Conservation (phyloP, 2,888 invertebrate genomes). For the Buathra laborator region DNA sequence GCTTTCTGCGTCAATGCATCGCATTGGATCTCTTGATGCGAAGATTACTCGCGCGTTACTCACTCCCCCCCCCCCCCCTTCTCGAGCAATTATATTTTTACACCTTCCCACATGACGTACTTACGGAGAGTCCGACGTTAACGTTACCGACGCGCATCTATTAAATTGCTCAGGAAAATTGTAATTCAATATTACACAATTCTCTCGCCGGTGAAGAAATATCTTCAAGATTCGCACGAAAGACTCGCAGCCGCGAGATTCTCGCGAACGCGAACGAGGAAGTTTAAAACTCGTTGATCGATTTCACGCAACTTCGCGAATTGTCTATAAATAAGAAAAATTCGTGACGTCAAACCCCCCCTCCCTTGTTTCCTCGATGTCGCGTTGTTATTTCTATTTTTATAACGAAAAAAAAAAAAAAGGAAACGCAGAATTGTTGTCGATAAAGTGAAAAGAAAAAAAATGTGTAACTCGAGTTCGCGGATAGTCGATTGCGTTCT, state of each 20-base stretch:
- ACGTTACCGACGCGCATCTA: not conserved
- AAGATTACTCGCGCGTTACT: constrained; percentile 13
- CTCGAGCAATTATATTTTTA: constrained; percentile 45
- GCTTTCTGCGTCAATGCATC: too few relatives aligned
- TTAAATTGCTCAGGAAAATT: constrained; percentile 34
- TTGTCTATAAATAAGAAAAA: not conserved
- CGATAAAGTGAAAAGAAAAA: not conserved
- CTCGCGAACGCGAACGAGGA: constrained; percentile 33
- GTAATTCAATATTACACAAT: constrained; percentile 12
- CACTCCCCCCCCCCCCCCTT: not conserved
- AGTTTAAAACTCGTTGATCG: constrained; percentile 25
- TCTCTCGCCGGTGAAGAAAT: not conserved
- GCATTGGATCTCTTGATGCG: not conserved
- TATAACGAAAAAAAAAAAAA: not conserved
- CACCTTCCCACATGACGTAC: constrained; percentile 9
- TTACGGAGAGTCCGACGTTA: not conserved
- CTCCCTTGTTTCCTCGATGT: not conserved
- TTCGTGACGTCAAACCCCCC: not conserved
- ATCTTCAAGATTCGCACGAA: not conserved
- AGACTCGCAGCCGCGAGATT: constrained; percentile 13
- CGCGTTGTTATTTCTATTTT: not conserved
- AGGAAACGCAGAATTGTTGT: not conserved
- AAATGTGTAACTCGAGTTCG: not conserved
- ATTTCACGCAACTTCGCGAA: not conserved
- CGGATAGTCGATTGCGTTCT: constrained; percentile 9